Evolutionary conservation across 2,113 vertebrate genomes (phyloP), one percentile per base, ranked within the genome.

Genomic region (Myotis davidii): DNA sequence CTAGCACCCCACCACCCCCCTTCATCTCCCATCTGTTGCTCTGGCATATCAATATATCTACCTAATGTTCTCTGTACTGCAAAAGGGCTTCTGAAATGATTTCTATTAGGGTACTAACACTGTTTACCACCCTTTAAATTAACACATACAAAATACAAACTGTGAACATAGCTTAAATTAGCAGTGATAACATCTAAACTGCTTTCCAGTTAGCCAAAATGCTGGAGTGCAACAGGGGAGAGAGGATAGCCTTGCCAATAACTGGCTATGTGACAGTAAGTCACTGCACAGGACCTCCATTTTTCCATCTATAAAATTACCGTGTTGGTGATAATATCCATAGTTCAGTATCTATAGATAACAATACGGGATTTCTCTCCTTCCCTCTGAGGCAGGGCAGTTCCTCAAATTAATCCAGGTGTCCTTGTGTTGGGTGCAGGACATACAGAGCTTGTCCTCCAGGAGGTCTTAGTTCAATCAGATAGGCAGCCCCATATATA

Each of bases 111-210:
- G 65, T 37, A 85, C 88, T 72, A 85, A 89, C 76, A 90, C 77
- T 72, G 64, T 37, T 95, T 91, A 95, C 73, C 89, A 93, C 54
- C 23, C 86, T 95, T 94, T 89, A 92, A 95, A 88, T 95, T 92
- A 74, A 88, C 59, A 94, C 61, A 64, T 70, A 94, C 64, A 94
- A 77, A 79, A 94, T 90, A 78, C 34, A 97, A 88, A 92, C 95
- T 95, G 89, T 93, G 84, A 93, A 65, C 69, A 83, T n/a, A 94
- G 83, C 91, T 94, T 90, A 94, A 95, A 88, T 95, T 91, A 94
- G 45, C 85, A 88, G 29, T 54, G 72, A 85, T 65, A 90, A 78
- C 72, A 94, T 82, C 37, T 64, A 67, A 90, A 81, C 88, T 90
- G 42, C 48, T 88, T 94, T 81, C 82, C 76, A 73, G 65, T 29